Evolutionary conservation across 2,797 vertebrate species (phyloP), one percentile per base, ranked within the genome.

Genomic region (Mormyrops attenuatus): DNA sequence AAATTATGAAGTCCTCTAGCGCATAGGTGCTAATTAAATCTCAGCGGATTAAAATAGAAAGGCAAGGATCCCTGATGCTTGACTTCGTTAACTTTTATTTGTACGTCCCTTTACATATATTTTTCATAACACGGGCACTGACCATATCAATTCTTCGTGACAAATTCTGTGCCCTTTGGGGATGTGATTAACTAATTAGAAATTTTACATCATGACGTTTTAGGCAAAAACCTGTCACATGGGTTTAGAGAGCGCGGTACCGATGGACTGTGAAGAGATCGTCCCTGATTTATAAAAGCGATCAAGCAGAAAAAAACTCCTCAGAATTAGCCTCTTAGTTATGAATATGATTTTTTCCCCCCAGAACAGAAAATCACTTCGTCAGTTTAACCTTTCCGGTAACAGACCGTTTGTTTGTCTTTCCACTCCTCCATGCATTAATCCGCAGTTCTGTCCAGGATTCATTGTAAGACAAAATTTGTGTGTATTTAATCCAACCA

Each of bases 41-140:
- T 97, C 96, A 95, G 95, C 95, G 97, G 97, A 97, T 97, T 97
- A 96, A 96, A 97, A 95, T 97, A 96, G 95, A 97, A 97, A 97
- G 96, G 95, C 95, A 95, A 91, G 93, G 93, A 94, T 95, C 94
- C 96, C 96, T 92, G 93, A 94, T 95, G 96, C 96, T 97, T 95
- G 95, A 96, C 96, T 97, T 44, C 41, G 80, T 84, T 84, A 84
- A 84, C 38, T 84, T 84, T 44, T 84, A 84, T 84, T 84, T 84
- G n/a, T 49, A 44, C 44, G 41, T 47, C 80, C 20, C n/a, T 84
- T 49, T 84, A 84, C 80, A 84, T 84, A 84, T 84, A 84, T 84
- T n/a, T 86, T 86, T 86, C 44, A 52, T 53, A 86, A 53, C 26
- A 53, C n/a, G 84, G 84, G 50, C 47, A 73, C n/a, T 77, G 60